phyloP scores from a whole-genome alignment of 2,888 invertebrate species.

The Corbicula japonica region DNA sequence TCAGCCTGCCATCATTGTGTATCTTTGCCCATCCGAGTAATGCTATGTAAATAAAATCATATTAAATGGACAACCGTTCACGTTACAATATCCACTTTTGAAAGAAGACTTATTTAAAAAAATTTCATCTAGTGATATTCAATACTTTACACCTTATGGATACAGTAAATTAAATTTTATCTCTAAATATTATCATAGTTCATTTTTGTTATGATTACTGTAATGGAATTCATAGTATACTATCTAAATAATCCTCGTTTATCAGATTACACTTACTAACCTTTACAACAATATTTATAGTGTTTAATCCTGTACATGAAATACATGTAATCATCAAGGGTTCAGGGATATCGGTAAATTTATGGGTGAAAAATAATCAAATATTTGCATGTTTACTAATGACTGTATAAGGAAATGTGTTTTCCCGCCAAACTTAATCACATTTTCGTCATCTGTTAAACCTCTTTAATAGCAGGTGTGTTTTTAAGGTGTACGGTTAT shows the following conservation, averaged over 20 bases:
- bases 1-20: conserved; percentile 5
- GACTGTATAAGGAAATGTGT: too few species aligned
- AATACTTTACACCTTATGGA: neutral
- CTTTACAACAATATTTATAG: too few species aligned
- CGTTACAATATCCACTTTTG: conserved; percentile 1
- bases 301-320: too few species aligned
- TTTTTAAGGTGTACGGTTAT: too few species aligned
- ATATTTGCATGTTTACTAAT: too few species aligned
- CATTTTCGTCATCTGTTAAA: neutral
- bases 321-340: too few species aligned
- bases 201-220: conserved; percentile 17
- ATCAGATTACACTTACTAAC: conserved; percentile 30
- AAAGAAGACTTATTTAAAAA: conserved; percentile 1
- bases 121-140: neutral
- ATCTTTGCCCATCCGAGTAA: conserved; percentile 19
- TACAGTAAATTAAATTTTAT: conserved; percentile 15
- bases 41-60: conserved; percentile 20
- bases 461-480: conserved; percentile 24
- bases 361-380: too few species aligned
- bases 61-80: conserved; percentile 20
- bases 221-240: conserved; percentile 1
- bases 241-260: conserved; percentile 11
- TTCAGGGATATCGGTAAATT: too few species aligned
- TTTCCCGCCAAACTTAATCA: conserved; percentile 25
- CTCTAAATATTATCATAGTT: conserved; percentile 24